These are phyloP conservation scores for Pasiphila rectangulata DNA, from an alignment of 2,888 invertebrate genomes.

Conservation along the genomic window DNA sequence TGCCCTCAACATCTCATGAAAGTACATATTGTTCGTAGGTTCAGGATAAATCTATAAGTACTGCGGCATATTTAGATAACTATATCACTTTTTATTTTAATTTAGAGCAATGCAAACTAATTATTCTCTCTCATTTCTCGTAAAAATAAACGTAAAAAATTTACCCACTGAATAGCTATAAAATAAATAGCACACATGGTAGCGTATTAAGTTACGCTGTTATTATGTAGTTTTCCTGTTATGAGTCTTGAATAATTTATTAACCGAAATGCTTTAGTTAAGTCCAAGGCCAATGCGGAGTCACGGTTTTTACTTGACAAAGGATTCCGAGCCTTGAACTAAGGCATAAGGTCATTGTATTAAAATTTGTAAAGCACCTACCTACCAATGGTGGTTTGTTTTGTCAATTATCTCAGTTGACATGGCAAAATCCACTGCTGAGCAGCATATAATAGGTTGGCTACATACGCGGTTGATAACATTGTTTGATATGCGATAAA, in stretches of 20 bases:
- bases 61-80: too few relatives aligned
- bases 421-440: constrained; percentile 45
- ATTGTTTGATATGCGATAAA: constrained; percentile 68
- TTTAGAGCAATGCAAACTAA: too few relatives aligned
- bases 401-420: not conserved
- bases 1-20: too few relatives aligned
- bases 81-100: too few relatives aligned
- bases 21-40: too few relatives aligned
- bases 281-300: not conserved
- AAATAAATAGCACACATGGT: too few relatives aligned
- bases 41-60: too few relatives aligned
- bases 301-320: not conserved
- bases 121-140: too few relatives aligned
- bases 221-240: not conserved
- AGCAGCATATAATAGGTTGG: constrained; percentile 42
- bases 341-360: not conserved
- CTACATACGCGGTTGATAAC: constrained; percentile 55
- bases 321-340: not conserved
- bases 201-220: too few relatives aligned
- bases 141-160: too few relatives aligned
- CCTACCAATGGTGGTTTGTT: not conserved
- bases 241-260: not conserved
- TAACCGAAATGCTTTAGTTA: too few relatives aligned
- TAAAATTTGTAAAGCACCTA: not conserved
- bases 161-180: too few relatives aligned